Evolutionary conservation across 2,113 vertebrate species (phyloP), one percentile per base, ranked within the genome.

Genomic region (Oncorhynchus clarkii): DNA sequence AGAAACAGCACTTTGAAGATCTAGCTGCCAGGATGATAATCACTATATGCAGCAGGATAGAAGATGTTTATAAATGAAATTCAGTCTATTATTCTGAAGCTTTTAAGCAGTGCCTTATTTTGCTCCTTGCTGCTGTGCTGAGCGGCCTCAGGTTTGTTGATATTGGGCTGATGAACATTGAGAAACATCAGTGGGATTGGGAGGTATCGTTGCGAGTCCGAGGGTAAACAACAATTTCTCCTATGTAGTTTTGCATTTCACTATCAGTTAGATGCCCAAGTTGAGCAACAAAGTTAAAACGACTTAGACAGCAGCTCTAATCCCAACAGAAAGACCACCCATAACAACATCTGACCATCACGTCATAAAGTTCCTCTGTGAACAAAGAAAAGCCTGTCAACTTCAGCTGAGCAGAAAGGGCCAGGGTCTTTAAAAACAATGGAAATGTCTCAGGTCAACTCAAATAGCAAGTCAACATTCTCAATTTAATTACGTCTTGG

Each of bases 31-130:
- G 71, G 71, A 78, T 67, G 24, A 67, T 81, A 79, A 90, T 91
- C 87, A 81, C 84, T 86, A 89, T 86, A 89, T 87, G 83, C 86
- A 64, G 22, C 11, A 75, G 82, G 68, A 67, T 71, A 79, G 79
- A 77, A 85, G 67, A 78, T 14, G 54, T 48, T 82, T 45, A 11
- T 82, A 80, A 85, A 87, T 87, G 83, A 90, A 85, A 77, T 86
- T 26, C 62, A 66, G 86, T 70, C 75, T 72, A 87, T 81, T 84
- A 67, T 84, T 54, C 67, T 48, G 77, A 73, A 64, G 78, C 83
- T 72, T 27, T 66, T 7, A 27, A 27, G 76, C 69, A 67, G 77
- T 84, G 83, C 72, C 67, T 80, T 79, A 80, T 68, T 71, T 65
- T 68, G 73, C 80, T 68, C 0, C 78, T 85, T 86, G 86, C 85